phyloP scores from a whole-genome alignment of 2,797 vertebrate genomes.

The Sardinella longiceps region DNA sequence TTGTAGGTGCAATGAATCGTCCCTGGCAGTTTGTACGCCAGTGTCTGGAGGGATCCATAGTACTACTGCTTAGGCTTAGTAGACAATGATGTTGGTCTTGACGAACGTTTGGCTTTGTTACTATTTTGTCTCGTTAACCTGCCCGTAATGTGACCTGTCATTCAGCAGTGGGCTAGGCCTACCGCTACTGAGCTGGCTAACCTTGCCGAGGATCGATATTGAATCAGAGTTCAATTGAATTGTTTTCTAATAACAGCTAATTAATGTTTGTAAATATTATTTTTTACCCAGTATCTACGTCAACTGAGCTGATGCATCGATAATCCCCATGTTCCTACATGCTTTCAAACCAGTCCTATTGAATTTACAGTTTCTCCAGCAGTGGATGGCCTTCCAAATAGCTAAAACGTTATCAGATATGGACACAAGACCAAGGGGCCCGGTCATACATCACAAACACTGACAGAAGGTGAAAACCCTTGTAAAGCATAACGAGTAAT shows the following conservation, averaged over 20 bases:
- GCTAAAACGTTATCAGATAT: constrained; percentile 35
- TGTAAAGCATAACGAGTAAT: not conserved
- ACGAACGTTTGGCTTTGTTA: not conserved
- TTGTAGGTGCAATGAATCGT: not conserved
- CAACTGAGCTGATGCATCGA: not conserved
- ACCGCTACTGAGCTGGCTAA: not conserved
- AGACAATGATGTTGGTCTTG: not conserved
- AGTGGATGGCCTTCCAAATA: not conserved
- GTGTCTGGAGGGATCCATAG: not conserved
- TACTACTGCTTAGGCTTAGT: not conserved
- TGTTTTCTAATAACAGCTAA: not conserved
- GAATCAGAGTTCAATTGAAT: not conserved
- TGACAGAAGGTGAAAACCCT: constrained; percentile 46
- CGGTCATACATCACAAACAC: constrained; percentile 37
- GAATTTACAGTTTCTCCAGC: not conserved
- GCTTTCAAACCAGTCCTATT: not conserved
- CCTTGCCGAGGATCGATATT: not conserved
- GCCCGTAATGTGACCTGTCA: not conserved
- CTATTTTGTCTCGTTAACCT: not conserved
- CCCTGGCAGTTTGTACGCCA: not conserved
- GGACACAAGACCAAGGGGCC: constrained; percentile 34
- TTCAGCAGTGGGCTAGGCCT: not conserved
- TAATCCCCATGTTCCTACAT: not conserved
- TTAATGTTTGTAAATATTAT: not conserved
- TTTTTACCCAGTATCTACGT: not conserved